Conservation (phyloP, 2,113 vertebrate genomes). For the Percina caprodes region DNA sequence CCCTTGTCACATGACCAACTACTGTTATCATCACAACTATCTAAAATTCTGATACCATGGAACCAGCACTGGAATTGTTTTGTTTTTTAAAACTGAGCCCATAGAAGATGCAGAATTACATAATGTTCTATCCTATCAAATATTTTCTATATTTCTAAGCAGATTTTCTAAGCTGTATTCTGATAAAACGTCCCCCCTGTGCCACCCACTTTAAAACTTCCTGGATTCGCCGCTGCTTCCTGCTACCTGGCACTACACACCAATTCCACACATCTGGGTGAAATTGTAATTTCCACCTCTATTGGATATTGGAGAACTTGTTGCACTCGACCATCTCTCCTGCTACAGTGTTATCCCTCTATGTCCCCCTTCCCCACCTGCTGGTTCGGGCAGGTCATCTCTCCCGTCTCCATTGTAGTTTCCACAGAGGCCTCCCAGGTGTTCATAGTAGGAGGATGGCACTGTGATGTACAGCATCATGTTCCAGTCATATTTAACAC, state of each 20-base stretch:
- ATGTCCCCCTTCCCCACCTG: slow-evolving; percentile 3
- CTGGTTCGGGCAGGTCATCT: slow-evolving; percentile 35
- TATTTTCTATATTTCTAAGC: too few species aligned
- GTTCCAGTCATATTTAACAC: slow-evolving; percentile 46
- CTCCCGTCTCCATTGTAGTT: slow-evolving; percentile 49
- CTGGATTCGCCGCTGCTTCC: too few species aligned
- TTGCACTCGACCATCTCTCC: background rate
- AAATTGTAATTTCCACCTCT: background rate
- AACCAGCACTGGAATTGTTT: too few species aligned
- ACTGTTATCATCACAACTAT: too few species aligned
- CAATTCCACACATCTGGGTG: background rate
- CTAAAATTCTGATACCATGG: too few species aligned
- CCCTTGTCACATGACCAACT: too few species aligned
- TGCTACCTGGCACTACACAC: background rate
- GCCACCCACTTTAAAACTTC: too few species aligned
- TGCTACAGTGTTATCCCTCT: background rate
- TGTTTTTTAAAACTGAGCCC: too few species aligned
- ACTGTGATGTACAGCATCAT: slow-evolving; percentile 44
- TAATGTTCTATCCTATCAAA: too few species aligned
- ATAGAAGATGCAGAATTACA: too few species aligned
- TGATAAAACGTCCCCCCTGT: too few species aligned
- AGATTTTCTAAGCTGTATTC: too few species aligned
- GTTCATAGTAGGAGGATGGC: slow-evolving; percentile 45
- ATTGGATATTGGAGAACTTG: background rate
- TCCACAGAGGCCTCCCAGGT: slow-evolving; percentile 50